Base-by-base conservation (phyloP, 2,888 invertebrate species). In the Acleris laterana region DNA sequence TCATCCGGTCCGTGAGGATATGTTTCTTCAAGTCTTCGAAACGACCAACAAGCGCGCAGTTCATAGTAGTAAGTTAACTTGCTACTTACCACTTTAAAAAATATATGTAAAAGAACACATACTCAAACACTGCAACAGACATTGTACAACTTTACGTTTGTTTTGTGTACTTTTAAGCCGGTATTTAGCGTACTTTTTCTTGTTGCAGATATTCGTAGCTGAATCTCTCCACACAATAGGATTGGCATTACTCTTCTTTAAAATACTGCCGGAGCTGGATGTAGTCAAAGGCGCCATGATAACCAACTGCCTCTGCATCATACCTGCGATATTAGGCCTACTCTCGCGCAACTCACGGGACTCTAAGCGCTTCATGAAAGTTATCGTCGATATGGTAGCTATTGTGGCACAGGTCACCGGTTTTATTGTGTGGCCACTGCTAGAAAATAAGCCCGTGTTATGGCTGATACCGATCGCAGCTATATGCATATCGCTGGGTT, bases 221-320 rank as follows among this genome's bases (percentile, higher is more conserved):
- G 99, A 99, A 91, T 96, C 97, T 3, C 93, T 97, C 58, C 98
- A 98, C 82, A 96, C 97, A 0, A 92, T 97, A 66, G 99, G 99
- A 38, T 89, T 98, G 72, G 97, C 96, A 0, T 85, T 99, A 49
- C 93, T 99, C 72, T 96, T 98, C 78, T 98, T 98, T 85, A 95
- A 96, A 70, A 95, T 99, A 55, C 93, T 99, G 58, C 99, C 99
- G 0, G 96, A 98, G 81, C 88, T 99, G 74, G 98, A 99, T 87
- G 97, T 98, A 5, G 96, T 99, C 63, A 97, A 98, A 85, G 99
- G 98, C 50, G 97, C 98, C 46, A 98, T 99, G 98, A 93, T 99
- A 72, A 98, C 98, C 28, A 99, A 98, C 85, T 98, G 98, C 78
- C 94, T 99, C 62, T 99, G 98, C 84, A 96, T 99, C 75, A 94